phyloP scores from a whole-genome alignment of 2,888 invertebrate genomes.

The Leptodirus hochenwartii region DNA sequence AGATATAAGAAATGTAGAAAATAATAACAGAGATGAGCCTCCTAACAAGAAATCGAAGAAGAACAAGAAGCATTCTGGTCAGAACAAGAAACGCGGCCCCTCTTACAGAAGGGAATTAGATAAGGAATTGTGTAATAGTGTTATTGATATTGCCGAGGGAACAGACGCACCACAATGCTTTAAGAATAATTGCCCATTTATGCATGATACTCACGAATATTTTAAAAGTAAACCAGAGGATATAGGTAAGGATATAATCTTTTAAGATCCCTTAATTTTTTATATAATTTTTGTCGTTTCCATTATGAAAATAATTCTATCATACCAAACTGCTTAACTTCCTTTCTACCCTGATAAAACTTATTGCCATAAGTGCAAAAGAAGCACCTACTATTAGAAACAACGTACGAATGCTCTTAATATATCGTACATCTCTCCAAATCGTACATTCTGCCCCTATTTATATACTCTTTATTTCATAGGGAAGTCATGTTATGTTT shows the following conservation, averaged over 20 bases:
- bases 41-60: conserved; percentile 23
- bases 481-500: conserved; percentile 41
- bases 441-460: too few relatives aligned
- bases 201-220: conserved; percentile 60
- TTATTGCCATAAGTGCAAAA: too few relatives aligned
- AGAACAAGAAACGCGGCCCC: conserved; percentile 64
- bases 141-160: conserved; percentile 33
- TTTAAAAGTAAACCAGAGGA: conserved; percentile 54
- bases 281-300: conserved; percentile 4
- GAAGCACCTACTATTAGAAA: too few relatives aligned
- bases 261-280: background rate
- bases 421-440: too few relatives aligned
- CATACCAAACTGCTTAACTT: too few relatives aligned
- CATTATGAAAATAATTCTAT: too few relatives aligned
- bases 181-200: conserved; percentile 51
- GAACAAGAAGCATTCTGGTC: conserved; percentile 38
- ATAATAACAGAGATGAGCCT: too few relatives aligned
- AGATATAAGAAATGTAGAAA: too few relatives aligned
- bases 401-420: too few relatives aligned
- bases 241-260: conserved; percentile 26
- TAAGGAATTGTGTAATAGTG: conserved; percentile 48
- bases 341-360: too few relatives aligned
- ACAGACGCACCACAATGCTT: conserved; percentile 31
- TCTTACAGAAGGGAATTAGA: conserved; percentile 40
- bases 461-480: conserved; percentile 3